These are phyloP conservation scores for Bradypodion pumilum DNA, from an alignment of 2,797 vertebrate species.

Conservation along the genomic window DNA sequence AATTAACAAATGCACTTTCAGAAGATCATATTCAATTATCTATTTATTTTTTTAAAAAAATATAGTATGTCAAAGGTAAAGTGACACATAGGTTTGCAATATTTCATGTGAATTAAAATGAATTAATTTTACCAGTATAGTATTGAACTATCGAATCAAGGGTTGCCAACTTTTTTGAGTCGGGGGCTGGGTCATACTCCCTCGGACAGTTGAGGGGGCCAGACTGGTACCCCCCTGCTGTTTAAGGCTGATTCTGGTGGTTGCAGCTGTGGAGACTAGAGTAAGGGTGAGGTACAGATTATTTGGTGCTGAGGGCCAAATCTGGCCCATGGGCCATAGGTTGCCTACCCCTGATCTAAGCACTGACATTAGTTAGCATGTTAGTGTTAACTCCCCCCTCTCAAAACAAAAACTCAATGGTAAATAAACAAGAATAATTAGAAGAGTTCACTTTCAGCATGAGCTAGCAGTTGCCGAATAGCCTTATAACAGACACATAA, in stretches of 20 bases:
- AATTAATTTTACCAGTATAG: neutral
- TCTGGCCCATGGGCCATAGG: too few species aligned
- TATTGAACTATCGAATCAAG: neutral
- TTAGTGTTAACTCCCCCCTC: neutral
- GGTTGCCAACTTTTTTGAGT: too few species aligned
- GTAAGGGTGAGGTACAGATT: too few species aligned
- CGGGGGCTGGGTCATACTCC: too few species aligned
- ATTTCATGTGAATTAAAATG: neutral
- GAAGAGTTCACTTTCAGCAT: neutral
- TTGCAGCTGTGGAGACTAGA: too few species aligned
- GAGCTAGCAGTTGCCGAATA: neutral
- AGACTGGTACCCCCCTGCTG: too few species aligned
- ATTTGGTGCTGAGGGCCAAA: too few species aligned
- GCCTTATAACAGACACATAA: too few species aligned
- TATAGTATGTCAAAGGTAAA: constrained; percentile 44
- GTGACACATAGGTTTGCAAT: neutral
- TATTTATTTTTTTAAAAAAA: neutral
- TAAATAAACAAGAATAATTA: neutral
- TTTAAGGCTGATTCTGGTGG: too few species aligned
- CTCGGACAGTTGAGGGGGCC: too few species aligned
- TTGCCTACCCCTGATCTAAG: too few species aligned
- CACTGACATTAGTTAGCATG: neutral
- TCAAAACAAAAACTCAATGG: too few species aligned
- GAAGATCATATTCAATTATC: constrained; percentile 40
- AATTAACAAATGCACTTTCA: constrained; percentile 33